Evolutionary conservation across 2,113 vertebrate genomes (phyloP).

Genomic region (Tenebrosternarchus preto): DNA sequence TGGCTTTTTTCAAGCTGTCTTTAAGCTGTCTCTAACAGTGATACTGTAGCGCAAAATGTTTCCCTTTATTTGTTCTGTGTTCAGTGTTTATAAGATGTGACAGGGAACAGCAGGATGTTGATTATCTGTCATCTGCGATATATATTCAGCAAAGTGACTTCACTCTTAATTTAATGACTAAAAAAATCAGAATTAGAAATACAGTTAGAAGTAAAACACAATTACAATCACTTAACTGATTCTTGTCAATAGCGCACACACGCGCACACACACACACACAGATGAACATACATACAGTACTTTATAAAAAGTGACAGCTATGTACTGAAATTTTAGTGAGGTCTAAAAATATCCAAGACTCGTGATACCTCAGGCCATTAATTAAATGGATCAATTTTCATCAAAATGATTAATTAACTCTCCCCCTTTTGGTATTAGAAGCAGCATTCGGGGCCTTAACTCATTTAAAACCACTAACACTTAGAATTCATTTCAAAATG

Average conservation of each 20-base stretch:
- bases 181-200: too few species aligned
- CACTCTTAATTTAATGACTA: neutral
- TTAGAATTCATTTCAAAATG: too few species aligned
- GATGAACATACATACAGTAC: too few species aligned
- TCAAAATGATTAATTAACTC: constrained; percentile 29
- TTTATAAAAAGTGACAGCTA: neutral
- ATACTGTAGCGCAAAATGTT: neutral
- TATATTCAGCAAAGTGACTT: neutral
- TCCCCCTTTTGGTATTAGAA: neutral
- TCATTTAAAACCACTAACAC: too few species aligned
- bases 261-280: too few species aligned
- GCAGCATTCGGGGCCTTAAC: neutral
- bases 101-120: neutral
- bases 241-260: too few species aligned
- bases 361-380: constrained; percentile 8
- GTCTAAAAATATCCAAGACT: neutral
- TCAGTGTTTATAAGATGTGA: constrained; percentile 10
- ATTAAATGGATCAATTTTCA: constrained; percentile 36
- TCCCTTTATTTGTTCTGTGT: constrained; percentile 8
- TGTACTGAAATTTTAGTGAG: constrained; percentile 1
- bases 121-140: constrained; percentile 1
- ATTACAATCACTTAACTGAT: neutral
- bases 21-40: neutral
- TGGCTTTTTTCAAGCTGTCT: neutral
- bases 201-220: neutral